These are phyloP conservation scores for Magallana gigas DNA, from an alignment of 1,140 invertebrate species.

Conservation along the genomic window DNA sequence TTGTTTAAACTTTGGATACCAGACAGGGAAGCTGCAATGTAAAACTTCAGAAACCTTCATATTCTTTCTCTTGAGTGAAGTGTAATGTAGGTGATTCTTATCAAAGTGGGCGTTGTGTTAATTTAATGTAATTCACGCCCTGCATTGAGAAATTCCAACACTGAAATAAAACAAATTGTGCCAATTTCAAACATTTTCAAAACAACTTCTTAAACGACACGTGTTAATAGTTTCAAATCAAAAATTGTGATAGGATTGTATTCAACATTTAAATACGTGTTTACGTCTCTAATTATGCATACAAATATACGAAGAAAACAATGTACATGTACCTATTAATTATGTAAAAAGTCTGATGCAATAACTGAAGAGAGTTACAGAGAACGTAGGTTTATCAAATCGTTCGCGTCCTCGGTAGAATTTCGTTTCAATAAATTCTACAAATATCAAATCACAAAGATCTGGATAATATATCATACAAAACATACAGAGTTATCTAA, in stretches of 20 bases:
- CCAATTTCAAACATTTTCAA: no score
- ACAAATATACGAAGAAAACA: no score
- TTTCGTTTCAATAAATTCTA: neutral
- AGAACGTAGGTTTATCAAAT: neutral
- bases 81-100: neutral
- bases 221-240: neutral
- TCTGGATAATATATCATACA: neutral
- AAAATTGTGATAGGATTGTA: neutral
- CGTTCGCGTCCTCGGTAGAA: neutral
- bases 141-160: neutral
- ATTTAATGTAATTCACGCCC: neutral
- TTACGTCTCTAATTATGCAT: no score
- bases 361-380: neutral
- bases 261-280: neutral
- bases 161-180: neutral
- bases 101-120: neutral
- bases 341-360: neutral
- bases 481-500: neutral
- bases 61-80: neutral
- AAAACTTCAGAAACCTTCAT: constrained; percentile 63
- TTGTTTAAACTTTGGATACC: constrained; percentile 62
- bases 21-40: constrained; percentile 59
- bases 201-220: neutral
- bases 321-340: neutral
- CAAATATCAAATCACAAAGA: neutral